Conservation (phyloP, 1,140 invertebrate species). For the Achroia grisella region DNA sequence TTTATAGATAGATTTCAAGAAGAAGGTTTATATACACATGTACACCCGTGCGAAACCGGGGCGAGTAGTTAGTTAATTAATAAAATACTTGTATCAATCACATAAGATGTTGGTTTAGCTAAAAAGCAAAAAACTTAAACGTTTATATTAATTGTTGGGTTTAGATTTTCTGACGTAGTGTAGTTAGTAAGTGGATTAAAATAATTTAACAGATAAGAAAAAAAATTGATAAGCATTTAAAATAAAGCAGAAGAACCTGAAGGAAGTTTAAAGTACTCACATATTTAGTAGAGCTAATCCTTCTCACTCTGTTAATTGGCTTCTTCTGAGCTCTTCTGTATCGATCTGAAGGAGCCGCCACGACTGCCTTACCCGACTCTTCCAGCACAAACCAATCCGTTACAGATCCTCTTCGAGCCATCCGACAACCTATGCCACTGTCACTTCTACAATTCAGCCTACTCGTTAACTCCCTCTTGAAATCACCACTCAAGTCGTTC, state of each 20-base stretch:
- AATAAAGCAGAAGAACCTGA: neutral
- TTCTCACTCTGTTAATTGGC: slow-evolving; percentile 40
- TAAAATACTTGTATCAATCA: no score
- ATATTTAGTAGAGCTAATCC: slow-evolving; percentile 67
- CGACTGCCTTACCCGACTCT: slow-evolving; percentile 21
- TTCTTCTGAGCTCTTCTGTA: slow-evolving; percentile 57
- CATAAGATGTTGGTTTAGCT: no score
- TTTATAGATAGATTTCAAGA: no score
- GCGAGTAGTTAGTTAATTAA: no score
- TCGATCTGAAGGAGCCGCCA: slow-evolving; percentile 25
- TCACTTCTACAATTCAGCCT: slow-evolving; percentile 33
- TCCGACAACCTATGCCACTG: slow-evolving; percentile 13
- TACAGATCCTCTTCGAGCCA: slow-evolving; percentile 45
- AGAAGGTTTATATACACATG: no score
- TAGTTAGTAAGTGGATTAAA: no score
- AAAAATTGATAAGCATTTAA: no score
- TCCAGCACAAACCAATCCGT: slow-evolving; percentile 65
- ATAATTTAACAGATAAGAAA: no score
- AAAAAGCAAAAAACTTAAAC: no score
- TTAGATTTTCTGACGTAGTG: no score
- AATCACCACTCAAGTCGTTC: slow-evolving; percentile 48
- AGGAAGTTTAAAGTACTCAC: slow-evolving; percentile 39
- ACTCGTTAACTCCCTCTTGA: slow-evolving; percentile 45
- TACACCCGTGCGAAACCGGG: no score
- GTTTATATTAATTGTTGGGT: no score